Percentiles rank a stretch among this genome's conserved stretches.
Evolutionary conservation across 2,888 invertebrate species (phyloP).

Genomic region (Theristus sp.): DNA sequence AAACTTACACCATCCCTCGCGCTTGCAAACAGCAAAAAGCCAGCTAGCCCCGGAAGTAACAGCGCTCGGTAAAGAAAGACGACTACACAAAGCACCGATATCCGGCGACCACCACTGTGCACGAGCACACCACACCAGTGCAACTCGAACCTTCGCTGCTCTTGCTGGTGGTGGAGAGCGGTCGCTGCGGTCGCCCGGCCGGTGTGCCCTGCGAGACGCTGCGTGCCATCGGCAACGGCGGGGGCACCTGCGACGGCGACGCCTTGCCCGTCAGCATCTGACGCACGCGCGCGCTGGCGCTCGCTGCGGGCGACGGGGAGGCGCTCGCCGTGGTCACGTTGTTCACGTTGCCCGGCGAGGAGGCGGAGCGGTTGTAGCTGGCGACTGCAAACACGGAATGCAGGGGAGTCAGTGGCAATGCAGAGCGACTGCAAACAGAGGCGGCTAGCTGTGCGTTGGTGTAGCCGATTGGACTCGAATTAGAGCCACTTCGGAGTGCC

Average conservation of each 20-base stretch:
- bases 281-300: neutral
- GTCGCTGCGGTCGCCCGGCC: neutral
- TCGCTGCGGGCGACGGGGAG: neutral
- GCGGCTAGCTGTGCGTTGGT: neutral
- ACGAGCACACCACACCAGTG: no score
- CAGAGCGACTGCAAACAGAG: neutral
- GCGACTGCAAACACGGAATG: neutral
- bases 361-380: neutral
- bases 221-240: neutral
- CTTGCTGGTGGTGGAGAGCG: neutral
- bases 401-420: neutral
- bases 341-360: neutral
- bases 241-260: neutral
- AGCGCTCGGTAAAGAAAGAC: no score
- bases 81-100: no score
- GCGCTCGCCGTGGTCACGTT: neutral
- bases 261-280: neutral
- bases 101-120: no score
- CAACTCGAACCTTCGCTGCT: neutral
- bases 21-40: no score
- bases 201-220: neutral
- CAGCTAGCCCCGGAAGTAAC: no score
- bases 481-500: no score
- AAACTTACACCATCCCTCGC: no score
- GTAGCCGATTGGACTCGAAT: no score